Evolutionary conservation across 2,113 vertebrate genomes (phyloP).

Genomic region (Grallaria varia): DNA sequence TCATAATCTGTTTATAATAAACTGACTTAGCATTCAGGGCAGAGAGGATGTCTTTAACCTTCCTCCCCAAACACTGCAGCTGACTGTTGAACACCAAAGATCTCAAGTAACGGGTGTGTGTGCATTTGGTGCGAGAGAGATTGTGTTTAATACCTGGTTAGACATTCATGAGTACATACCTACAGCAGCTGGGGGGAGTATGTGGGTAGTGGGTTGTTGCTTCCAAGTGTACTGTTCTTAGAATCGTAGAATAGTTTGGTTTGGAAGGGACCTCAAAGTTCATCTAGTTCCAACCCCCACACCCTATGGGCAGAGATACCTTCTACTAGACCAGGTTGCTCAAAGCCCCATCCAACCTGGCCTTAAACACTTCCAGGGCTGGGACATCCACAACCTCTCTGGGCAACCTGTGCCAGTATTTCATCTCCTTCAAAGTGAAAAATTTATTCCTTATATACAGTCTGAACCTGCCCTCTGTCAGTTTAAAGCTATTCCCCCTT

Average conservation of each 20-base stretch:
- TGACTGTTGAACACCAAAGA: neutral
- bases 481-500: neutral
- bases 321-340: neutral
- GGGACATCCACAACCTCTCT: neutral
- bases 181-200: neutral
- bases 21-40: neutral
- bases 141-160: neutral
- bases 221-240: neutral
- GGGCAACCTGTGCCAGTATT: accelerated
- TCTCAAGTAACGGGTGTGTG: neutral
- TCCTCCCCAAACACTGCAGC: neutral
- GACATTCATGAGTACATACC: neutral
- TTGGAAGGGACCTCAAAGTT: neutral
- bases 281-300: neutral
- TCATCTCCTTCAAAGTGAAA: neutral
- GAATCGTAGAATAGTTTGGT: neutral
- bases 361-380: neutral
- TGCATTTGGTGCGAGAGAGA: neutral
- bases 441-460: neutral
- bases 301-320: neutral
- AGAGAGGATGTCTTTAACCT: neutral
- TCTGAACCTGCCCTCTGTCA: neutral
- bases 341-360: neutral
- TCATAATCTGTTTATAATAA: neutral
- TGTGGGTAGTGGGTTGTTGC: neutral